Evolutionary conservation across 2,797 vertebrate genomes (phyloP).

Genomic region (Cheracebus regulus): DNA sequence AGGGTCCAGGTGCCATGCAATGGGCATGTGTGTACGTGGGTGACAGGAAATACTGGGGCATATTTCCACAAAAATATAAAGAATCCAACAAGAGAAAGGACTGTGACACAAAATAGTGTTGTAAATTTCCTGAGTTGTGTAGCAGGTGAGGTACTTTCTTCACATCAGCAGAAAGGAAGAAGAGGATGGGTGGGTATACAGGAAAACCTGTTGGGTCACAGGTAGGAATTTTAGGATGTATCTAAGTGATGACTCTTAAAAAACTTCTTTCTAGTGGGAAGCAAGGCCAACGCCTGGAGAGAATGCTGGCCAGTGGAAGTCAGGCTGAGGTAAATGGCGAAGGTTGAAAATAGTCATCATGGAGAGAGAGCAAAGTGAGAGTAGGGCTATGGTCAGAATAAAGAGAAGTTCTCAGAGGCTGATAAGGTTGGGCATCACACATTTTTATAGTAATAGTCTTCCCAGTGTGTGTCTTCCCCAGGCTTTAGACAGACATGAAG

Average conservation of each 20-base stretch:
- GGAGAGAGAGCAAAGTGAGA: background rate
- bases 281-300: background rate
- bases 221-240: background rate
- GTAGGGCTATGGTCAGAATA: background rate
- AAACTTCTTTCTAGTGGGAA: background rate
- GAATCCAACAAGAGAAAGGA: background rate
- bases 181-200: too few relatives aligned
- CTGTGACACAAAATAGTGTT: too few relatives aligned
- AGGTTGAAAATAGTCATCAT: too few relatives aligned
- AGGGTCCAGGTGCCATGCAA: accelerated
- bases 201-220: background rate
- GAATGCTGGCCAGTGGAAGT: background rate
- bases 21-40: accelerated
- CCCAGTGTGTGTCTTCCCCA: background rate
- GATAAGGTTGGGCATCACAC: background rate
- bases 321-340: background rate
- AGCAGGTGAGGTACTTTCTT: background rate
- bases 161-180: background rate
- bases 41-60: background rate
- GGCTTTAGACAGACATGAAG: background rate
- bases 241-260: background rate
- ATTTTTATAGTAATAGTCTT: background rate
- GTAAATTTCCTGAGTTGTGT: background rate
- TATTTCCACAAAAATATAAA: background rate
- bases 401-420: background rate